Conservation (phyloP, 2,888 invertebrate genomes). For the Hemicrepidius hirtus region DNA sequence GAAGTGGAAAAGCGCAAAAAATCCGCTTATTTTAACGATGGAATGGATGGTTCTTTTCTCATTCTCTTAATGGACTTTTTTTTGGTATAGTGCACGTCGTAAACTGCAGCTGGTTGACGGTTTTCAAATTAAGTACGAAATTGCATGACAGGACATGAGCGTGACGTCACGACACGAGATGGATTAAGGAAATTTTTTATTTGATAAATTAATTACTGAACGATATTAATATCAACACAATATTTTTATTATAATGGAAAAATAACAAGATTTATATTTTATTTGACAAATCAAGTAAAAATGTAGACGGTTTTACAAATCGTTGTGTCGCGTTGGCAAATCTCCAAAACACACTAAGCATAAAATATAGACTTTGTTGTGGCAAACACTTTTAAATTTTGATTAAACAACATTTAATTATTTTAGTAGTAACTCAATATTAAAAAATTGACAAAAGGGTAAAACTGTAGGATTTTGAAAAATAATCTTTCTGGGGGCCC, state of each 20-base stretch:
- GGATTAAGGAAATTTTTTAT: not conserved
- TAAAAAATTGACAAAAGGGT: too few relatives aligned
- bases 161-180: not conserved
- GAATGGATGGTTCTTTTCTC: constrained; percentile 5
- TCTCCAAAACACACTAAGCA: not conserved
- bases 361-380: not conserved
- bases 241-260: too few relatives aligned
- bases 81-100: not conserved
- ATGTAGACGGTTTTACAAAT: not conserved
- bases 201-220: too few relatives aligned
- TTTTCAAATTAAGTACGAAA: constrained; percentile 3
- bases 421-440: too few relatives aligned
- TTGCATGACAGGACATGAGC: constrained; percentile 2
- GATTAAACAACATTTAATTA: too few relatives aligned
- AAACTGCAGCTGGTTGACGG: constrained; percentile 23
- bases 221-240: too few relatives aligned
- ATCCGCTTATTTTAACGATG: not conserved
- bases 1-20: constrained; percentile 13
- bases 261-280: not conserved
- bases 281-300: not conserved
- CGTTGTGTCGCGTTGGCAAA: not conserved
- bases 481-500: too few relatives aligned
- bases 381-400: too few relatives aligned
- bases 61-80: constrained; percentile 28
- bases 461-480: too few relatives aligned